Base-by-base conservation (phyloP, 35 echinoderm and acorn worm genomes). In the Patiria miniata region DNA sequence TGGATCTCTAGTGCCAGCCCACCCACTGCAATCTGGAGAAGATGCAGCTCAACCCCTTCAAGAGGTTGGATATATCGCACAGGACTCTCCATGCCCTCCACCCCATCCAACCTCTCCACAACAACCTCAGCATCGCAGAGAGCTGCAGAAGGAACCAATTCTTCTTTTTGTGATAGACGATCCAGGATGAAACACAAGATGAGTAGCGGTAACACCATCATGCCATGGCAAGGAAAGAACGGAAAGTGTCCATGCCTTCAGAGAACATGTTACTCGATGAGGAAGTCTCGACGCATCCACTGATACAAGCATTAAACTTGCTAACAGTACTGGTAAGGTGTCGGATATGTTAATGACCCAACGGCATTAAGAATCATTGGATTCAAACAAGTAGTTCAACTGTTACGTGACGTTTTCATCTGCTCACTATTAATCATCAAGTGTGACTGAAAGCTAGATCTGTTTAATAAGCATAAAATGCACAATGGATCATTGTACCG, bases 261-360 rank as follows among this genome's bases (percentile, higher is more conserved):
- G 96, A 99, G 47, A 99, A 99, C 84, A 92, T 99, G 1, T 78
- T 99, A 38, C 81, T 99, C 0, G 91, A 99, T 81, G 96, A 99
- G 78, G 96, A 99, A 51, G 96, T 99, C 7, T 68, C 94, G 16
- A 99, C 96, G 51, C 92, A 99, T 53, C 87, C 93, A 36, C 73
- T 81, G 42, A 94, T 94, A 78, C 93, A 94, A 80, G 89, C 90
- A 39, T 83, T 99, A 1, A n/a, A n/a, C n/a, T 78, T 99, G 5
- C 90, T 99, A 0, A 99, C 96, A 39, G 96, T 99, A 15, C 54
- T 99, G 85, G 96, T 99, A 90, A 95, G 92, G 44, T 39, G 36
- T 47, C 12, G 4, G 42, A 6, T 12, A 47, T 12, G 4, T 12
- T 47, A 6, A 47, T 12, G 12, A 47, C 12, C 4, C 4, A 6